These are phyloP conservation scores for Mus pahari DNA, from an alignment of 2,113 vertebrate genomes.

Conservation along the genomic window DNA sequence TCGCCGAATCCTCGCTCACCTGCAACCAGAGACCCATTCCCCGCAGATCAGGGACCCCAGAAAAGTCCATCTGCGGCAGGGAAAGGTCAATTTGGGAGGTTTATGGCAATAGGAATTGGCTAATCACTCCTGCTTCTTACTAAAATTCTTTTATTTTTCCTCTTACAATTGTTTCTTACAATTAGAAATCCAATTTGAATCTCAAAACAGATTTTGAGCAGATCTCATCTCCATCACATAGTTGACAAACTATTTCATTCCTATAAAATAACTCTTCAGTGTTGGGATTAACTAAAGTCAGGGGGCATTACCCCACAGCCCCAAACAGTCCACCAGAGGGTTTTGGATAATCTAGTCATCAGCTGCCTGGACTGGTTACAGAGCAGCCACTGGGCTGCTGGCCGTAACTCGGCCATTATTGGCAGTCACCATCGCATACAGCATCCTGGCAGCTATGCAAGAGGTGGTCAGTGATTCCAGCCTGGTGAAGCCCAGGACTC, in stretches of 20 bases:
- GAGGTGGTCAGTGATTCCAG: background rate
- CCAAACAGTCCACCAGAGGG: no score
- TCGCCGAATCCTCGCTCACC: no score
- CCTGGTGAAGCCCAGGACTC: background rate
- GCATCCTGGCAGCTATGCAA: background rate
- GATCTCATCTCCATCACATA: conserved; percentile 1
- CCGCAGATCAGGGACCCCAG: no score
- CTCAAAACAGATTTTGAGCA: conserved; percentile 45
- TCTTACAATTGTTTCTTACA: conserved; percentile 25
- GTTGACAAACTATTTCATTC: background rate
- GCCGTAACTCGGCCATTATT: background rate
- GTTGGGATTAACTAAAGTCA: background rate
- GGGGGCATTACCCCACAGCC: background rate
- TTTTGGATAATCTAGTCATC: background rate
- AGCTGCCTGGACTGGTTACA: background rate
- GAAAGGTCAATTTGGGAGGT: background rate
- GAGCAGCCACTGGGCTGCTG: background rate
- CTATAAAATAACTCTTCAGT: background rate
- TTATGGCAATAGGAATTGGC: conserved; percentile 42
- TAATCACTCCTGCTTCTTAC: conserved; percentile 22
- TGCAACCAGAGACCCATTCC: no score
- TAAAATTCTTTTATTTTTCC: conserved; percentile 37
- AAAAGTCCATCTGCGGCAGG: no score
- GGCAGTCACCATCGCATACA: background rate
- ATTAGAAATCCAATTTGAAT: conserved; percentile 59